phyloP scores from a whole-genome alignment of 2,888 invertebrate genomes.

The Callimorpha dominula region DNA sequence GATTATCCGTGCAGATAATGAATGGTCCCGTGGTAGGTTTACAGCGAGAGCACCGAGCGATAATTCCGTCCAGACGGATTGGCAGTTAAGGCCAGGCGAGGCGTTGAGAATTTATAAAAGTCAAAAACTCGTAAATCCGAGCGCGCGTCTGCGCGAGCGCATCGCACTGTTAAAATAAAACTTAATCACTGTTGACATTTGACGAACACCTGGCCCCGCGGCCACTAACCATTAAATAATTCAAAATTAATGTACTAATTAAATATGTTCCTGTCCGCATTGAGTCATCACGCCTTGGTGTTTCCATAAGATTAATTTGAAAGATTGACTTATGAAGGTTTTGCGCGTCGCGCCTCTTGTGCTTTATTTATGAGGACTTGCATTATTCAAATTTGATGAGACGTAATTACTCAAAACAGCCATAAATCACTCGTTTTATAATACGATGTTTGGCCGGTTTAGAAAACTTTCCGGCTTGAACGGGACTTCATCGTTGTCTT shows the following conservation, averaged over 20 bases:
- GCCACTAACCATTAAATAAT: constrained; percentile 76
- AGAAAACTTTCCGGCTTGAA: constrained; percentile 66
- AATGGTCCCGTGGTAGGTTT: constrained; percentile 76
- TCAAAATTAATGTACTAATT: constrained; percentile 84
- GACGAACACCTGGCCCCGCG: constrained; percentile 81
- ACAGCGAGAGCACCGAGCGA: constrained; percentile 76
- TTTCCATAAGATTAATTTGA: constrained; percentile 79
- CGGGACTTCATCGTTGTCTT: too few species aligned
- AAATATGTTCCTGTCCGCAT: constrained; percentile 81
- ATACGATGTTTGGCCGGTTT: constrained; percentile 74
- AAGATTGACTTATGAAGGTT: constrained; percentile 82
- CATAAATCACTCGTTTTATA: constrained; percentile 83
- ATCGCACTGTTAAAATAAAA: constrained; percentile 75
- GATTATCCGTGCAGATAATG: constrained; percentile 83
- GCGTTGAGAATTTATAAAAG: constrained; percentile 82
- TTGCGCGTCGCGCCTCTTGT: constrained; percentile 71
- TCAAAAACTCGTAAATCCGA: constrained; percentile 81
- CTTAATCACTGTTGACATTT: constrained; percentile 84
- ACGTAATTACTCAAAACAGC: constrained; percentile 84
- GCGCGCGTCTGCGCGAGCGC: constrained; percentile 58
- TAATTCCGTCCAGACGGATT: constrained; percentile 77
- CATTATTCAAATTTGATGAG: constrained; percentile 86
- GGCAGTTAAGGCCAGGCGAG: constrained; percentile 80
- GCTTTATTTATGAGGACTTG: constrained; percentile 80
- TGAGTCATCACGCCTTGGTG: constrained; percentile 80